phyloP scores from a whole-genome alignment of 2,888 invertebrate species.

The Eupithecia tripunctaria region DNA sequence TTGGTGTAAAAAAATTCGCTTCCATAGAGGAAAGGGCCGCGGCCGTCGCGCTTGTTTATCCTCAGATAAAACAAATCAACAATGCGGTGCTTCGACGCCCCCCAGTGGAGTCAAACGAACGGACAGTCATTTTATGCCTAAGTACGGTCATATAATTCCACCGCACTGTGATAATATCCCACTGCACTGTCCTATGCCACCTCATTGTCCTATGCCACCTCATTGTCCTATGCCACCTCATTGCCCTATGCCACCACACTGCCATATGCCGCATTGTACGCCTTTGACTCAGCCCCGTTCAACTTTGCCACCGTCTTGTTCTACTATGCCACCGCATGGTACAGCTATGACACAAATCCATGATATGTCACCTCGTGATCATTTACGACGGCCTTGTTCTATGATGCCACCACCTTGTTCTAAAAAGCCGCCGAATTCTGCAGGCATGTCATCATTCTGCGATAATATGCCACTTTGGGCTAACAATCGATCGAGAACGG shows the following conservation, averaged over 20 bases:
- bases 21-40: not conserved
- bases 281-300: not conserved
- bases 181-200: not conserved
- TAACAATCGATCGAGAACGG: not conserved
- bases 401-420: not conserved
- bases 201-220: not conserved
- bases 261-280: not conserved
- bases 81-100: not conserved
- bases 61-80: not conserved
- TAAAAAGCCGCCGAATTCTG: no score
- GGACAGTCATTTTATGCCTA: not conserved
- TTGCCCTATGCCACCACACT: not conserved
- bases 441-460: not conserved
- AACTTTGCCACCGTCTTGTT: not conserved
- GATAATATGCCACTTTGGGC: not conserved
- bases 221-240: not conserved
- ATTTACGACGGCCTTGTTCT: not conserved
- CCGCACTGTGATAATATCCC: not conserved
- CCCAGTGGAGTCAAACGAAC: not conserved
- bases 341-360: not conserved
- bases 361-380: not conserved
- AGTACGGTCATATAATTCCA: not conserved
- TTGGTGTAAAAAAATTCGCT: constrained; percentile 1
- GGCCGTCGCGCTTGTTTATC: not conserved
- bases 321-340: not conserved